phyloP scores from a whole-genome alignment of 1,140 invertebrate genomes.

The Chironomus striatipennis region DNA sequence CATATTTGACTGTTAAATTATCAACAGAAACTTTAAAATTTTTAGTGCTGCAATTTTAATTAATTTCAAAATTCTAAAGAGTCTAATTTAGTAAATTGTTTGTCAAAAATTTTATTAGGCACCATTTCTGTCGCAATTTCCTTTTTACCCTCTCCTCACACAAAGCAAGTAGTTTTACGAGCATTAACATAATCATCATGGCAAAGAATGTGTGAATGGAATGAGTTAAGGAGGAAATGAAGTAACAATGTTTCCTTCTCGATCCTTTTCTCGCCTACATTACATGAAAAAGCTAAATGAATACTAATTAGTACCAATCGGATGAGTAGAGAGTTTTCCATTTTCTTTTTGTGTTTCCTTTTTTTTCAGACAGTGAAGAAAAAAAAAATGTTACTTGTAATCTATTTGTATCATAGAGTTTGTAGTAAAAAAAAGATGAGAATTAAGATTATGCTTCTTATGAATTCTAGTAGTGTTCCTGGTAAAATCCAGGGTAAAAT shows the following conservation, averaged over 20 bases:
- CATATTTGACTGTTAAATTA: no score
- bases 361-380: neutral
- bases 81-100: no score
- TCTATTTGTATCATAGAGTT: no score
- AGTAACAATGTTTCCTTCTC: constrained; percentile 18
- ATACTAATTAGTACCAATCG: constrained; percentile 20
- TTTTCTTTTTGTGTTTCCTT: neutral
- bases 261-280: neutral
- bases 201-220: neutral
- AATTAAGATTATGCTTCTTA: neutral
- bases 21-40: no score
- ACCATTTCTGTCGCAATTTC: no score
- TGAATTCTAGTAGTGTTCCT: neutral
- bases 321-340: constrained; percentile 11
- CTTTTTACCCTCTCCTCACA: neutral
- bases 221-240: constrained; percentile 1
- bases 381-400: no score
- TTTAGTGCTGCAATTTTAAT: no score
- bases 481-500: neutral
- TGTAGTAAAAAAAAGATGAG: neutral
- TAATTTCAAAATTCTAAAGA: no score
- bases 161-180: neutral
- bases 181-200: constrained; percentile 7
- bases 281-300: constrained; percentile 16
- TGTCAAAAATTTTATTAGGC: no score